These are phyloP conservation scores for Phainopepla nitens DNA, from an alignment of 2,113 vertebrate genomes.

Conservation along the genomic window DNA sequence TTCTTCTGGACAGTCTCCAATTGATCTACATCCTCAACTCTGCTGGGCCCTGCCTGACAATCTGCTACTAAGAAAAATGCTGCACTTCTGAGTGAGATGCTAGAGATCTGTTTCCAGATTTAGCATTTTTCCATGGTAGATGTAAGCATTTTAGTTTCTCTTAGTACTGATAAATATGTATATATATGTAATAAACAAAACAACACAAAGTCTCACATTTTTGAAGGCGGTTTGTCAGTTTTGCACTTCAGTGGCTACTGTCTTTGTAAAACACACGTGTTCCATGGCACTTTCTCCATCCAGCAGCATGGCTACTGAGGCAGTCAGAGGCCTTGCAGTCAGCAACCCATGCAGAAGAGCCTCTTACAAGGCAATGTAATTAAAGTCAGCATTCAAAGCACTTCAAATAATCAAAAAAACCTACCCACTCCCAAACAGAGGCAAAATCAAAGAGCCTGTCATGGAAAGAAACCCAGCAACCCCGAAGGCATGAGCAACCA, in stretches of 20 bases:
- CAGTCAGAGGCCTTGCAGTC: neutral
- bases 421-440: neutral
- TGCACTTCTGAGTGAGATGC: neutral
- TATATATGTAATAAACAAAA: neutral
- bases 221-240: neutral
- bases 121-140: neutral
- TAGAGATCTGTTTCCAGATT: neutral
- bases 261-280: neutral
- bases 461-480: neutral
- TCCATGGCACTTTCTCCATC: neutral
- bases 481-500: conserved; percentile 21
- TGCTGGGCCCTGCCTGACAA: neutral
- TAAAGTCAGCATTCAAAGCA: conserved; percentile 5
- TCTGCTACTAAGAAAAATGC: neutral
- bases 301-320: neutral
- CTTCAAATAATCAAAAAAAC: conserved; percentile 11
- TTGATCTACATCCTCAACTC: neutral
- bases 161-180: neutral
- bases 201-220: neutral
- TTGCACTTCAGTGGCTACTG: neutral
- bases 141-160: neutral
- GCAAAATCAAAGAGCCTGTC: conserved; percentile 20
- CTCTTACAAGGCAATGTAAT: neutral
- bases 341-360: neutral
- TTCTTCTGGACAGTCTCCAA: conserved; percentile 39